Base-by-base conservation (phyloP, 2,113 vertebrate genomes). In the Marcusenius ussheri region DNA sequence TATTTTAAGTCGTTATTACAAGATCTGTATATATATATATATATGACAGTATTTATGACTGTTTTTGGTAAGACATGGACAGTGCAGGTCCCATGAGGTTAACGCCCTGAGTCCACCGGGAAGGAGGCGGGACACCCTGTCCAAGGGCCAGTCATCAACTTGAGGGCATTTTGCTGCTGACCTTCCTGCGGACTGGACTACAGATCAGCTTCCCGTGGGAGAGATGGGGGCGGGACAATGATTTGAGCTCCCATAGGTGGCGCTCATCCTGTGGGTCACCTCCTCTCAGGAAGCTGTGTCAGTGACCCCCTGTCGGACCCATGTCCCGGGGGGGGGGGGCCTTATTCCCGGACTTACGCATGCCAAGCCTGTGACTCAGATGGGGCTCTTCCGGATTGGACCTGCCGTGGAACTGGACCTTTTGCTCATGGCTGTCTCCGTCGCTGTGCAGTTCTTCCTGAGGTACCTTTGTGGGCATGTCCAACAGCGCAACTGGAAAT, bases 1-100 rank as follows among this genome's bases (percentile, higher is more conserved):
- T 17, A 83, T 53, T 83, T 83, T 51, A 80, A 35, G 27, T 19
- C 19, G 21, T 53, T 39, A 87, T 87, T 21, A 87, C n/a, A 56
- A 56, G 21, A 51, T 42, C n/a, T 89, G 88, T 47, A 42, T 42
- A 35, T 35, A 35, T 35, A 35, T 35, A 42, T 42, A 3, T 80
- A 89, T 89, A 89, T 46, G 19, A 47, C 74, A 89, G 88, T 83
- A 83, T 89, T 50, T 24, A 83, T 89, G 31, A n/a, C 47, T 53
- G 62, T 70, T 83, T 89, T 58, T 45, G 50, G 35, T 83, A 56
- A 51, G 50, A 56, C 49, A 39, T 87, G 50, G 85, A 39, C 49
- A 35, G 27, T 35, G 85, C n/a, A 19, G 50, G 27, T 19, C 13
- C 31, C 47, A 19, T 53, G 49, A 87, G 27, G 50, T 50, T 31